Percentiles rank a stretch among this genome's conserved stretches.
These are phyloP conservation scores for Tyria jacobaeae DNA, from an alignment of 2,888 invertebrate genomes.

Conservation along the genomic window DNA sequence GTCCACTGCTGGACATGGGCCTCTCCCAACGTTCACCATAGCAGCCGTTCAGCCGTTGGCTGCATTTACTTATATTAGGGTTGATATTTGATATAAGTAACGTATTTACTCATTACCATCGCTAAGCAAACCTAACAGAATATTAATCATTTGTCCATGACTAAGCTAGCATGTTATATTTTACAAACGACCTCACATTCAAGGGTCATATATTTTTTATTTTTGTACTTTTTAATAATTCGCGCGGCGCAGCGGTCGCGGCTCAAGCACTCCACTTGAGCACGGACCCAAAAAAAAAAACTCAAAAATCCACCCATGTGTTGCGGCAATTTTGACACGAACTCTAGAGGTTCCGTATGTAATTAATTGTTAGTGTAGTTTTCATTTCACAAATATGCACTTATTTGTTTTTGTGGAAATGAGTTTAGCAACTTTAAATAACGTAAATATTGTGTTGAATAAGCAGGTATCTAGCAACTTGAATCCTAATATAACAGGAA, in stretches of 20 bases:
- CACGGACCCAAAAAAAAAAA: constrained; percentile 83
- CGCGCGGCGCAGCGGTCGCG: constrained; percentile 75
- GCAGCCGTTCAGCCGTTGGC: too few relatives aligned
- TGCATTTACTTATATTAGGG: too few relatives aligned
- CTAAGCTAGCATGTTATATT: constrained; percentile 65
- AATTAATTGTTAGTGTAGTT: not conserved
- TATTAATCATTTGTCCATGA: constrained; percentile 55
- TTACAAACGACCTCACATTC: constrained; percentile 68
- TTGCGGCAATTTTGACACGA: constrained; percentile 65
- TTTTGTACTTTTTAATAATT: constrained; percentile 82
- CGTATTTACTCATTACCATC: constrained; percentile 8
- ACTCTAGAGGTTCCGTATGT: constrained; percentile 66
- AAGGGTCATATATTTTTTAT: constrained; percentile 69
- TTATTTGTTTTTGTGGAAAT: too few relatives aligned
- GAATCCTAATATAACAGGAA: too few relatives aligned
- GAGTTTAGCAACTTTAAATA: too few relatives aligned
- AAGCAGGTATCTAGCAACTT: too few relatives aligned
- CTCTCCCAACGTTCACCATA: too few relatives aligned
- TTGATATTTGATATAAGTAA: too few relatives aligned
- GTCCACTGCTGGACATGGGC: too few relatives aligned
- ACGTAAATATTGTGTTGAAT: too few relatives aligned
- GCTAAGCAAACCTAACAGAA: not conserved
- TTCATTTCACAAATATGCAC: not conserved
- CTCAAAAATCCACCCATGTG: constrained; percentile 80
- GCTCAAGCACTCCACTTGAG: constrained; percentile 74